A percentile compares a stretch with the other conserved stretches of the same genome.
phyloP scores from a whole-genome alignment of 2,113 vertebrate species.

The Scytalopus superciliaris region DNA sequence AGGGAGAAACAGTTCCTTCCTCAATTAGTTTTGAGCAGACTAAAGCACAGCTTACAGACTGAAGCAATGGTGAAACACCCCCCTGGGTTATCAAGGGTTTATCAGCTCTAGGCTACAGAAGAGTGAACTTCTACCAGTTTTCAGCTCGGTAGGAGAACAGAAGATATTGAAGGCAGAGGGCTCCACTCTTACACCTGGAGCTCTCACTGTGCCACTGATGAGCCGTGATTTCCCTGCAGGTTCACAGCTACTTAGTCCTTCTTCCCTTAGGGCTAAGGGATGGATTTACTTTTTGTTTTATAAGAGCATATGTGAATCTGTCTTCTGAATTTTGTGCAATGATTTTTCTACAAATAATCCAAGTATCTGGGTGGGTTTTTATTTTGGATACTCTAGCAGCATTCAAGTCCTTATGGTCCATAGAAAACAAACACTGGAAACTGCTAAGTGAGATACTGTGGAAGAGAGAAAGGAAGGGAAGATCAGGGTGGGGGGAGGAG shows the following conservation, averaged over 20 bases:
- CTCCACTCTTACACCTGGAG: not conserved
- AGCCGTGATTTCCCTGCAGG: not conserved
- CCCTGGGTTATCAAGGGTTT: not conserved
- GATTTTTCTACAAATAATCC: not conserved
- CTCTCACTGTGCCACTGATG: not conserved
- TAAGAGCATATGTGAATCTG: not conserved
- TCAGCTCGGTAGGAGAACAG: not conserved
- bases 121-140: not conserved
- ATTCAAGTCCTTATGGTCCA: not conserved
- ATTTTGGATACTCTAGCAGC: not conserved
- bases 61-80: not conserved
- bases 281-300: not conserved
- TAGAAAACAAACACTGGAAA: not conserved
- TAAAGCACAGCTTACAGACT: not conserved
- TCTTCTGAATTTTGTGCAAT: not conserved
- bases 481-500: not conserved
- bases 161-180: not conserved
- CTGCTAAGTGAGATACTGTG: not conserved
- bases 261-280: not conserved
- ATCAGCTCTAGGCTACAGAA: not conserved
- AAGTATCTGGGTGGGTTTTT: not conserved
- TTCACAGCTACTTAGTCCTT: not conserved
- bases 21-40: not conserved
- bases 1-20: not conserved
- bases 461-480: not conserved